Base-by-base conservation (phyloP, 2,797 vertebrate genomes). In the Sciurus vulgaris region DNA sequence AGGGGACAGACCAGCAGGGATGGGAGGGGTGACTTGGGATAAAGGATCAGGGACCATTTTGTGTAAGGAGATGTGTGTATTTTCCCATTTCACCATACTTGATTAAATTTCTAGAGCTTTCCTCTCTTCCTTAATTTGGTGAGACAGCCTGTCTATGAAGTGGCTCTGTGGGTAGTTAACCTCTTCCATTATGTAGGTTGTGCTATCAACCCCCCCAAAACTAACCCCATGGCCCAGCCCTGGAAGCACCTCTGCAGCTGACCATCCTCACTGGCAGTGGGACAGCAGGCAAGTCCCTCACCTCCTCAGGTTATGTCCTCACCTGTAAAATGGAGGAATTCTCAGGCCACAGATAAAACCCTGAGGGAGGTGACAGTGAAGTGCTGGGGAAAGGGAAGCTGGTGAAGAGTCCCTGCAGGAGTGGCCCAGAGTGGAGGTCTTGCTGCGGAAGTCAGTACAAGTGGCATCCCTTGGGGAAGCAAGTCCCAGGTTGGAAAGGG, bases 81-180 rank as follows among this genome's bases (percentile, higher is more conserved):
- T 91, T 87, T 77, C 63, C 88, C 44, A 47, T 85, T 70, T 72
- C 54, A 69, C 83, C 47, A 28, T 41, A 61, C 22, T 92, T 77
- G 20, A 67, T 79, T 86, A 63, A 86, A 86, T 93, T 59, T 67
- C 70, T 72, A 89, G 86, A 38, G 12, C 76, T 78, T 77, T 77
- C 74, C 44, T 82, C 86, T 70, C 81, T 76, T 85, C 12, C 44
- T 88, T 79, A 41, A 73, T 79, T 90, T 61, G 35, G 4, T 35
- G 84, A 84, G 77, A 44, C 17, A 38, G 51, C 67, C 91, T 56
- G 35, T 78, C 20, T 54, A 0, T 51, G 7, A 83, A 83, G 76
- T 44, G 28, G 12, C 47, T 51, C 20, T n/a, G 44, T 49, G 78
- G 33, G 73, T 41, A 30, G 26, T 85, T 85, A 33, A 56, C 44